phyloP scores from a whole-genome alignment of 2,113 vertebrate genomes.

The Clarias macrocephalus region DNA sequence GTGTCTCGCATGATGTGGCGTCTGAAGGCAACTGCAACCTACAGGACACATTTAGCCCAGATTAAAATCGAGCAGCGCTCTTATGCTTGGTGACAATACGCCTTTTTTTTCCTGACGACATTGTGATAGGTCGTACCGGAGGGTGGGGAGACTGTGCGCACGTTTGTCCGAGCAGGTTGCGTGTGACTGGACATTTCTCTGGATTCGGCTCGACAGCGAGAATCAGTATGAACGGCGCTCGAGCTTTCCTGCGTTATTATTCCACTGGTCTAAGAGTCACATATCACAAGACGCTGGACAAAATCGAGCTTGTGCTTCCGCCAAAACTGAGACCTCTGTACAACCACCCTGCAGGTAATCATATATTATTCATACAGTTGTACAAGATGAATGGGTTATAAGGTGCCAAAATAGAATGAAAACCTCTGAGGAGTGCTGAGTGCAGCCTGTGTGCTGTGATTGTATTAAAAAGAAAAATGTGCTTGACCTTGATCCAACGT shows the following conservation, averaged over 20 bases:
- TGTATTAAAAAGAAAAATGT: background rate
- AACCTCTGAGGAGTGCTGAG: background rate
- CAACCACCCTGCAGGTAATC: slow-evolving; percentile 83
- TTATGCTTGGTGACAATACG: background rate
- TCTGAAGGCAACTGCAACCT: background rate
- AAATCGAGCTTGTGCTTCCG: slow-evolving; percentile 77
- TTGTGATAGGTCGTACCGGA: slow-evolving; percentile 21
- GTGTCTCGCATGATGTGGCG: background rate
- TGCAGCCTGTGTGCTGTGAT: background rate
- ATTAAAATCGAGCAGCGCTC: background rate
- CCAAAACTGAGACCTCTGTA: slow-evolving; percentile 79
- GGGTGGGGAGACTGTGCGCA: slow-evolving; percentile 31
- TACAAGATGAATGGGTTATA: background rate
- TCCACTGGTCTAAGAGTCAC: slow-evolving; percentile 64
- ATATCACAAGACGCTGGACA: slow-evolving; percentile 78
- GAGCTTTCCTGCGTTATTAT: slow-evolving; percentile 29
- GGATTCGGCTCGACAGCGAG: background rate
- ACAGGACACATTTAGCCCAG: too few species aligned
- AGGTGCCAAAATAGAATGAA: background rate
- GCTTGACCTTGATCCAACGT: background rate
- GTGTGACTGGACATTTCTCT: background rate
- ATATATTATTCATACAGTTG: background rate
- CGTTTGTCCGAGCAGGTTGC: background rate
- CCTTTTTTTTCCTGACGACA: background rate
- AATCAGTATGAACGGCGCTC: slow-evolving; percentile 16